Conservation (phyloP, 2,888 invertebrate species). For the Kuschelorhynchus macadamiae region DNA sequence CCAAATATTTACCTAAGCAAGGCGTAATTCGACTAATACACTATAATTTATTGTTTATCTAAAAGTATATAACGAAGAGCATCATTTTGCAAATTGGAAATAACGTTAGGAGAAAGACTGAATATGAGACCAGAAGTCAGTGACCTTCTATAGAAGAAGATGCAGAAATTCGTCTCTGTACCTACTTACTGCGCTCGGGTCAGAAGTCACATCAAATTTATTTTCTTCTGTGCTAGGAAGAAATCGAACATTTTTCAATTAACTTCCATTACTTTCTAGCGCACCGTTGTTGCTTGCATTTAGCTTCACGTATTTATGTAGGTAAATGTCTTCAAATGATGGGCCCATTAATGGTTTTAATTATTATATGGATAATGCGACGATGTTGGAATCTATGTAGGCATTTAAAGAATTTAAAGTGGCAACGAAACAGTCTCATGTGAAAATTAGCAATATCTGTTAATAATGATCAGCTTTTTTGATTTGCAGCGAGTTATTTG, state of each 20-base stretch:
- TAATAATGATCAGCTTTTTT: too few relatives aligned
- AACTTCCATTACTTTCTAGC: conserved; percentile 32
- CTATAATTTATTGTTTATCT: not conserved
- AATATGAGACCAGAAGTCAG: conserved; percentile 42
- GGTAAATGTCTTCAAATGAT: not conserved
- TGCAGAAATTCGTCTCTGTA: conserved; percentile 48
- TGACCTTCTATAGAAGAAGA: conserved; percentile 49
- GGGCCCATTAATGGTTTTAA: not conserved
- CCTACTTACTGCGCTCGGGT: conserved; percentile 42
- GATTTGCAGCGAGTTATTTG: too few relatives aligned
- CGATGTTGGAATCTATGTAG: too few relatives aligned
- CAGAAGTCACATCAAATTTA: conserved; percentile 51
- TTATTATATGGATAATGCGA: too few relatives aligned
- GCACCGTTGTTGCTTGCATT: too few relatives aligned
- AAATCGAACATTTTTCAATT: conserved; percentile 40
- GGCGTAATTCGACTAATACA: not conserved
- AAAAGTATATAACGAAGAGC: conserved; percentile 1
- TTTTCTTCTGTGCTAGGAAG: conserved; percentile 33
- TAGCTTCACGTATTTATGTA: not conserved
- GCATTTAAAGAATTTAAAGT: too few relatives aligned
- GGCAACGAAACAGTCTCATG: too few relatives aligned
- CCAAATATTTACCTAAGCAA: too few relatives aligned
- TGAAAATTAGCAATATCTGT: too few relatives aligned
- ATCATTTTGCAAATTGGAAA: conserved; percentile 42
- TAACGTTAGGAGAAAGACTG: conserved; percentile 46